Conservation (phyloP, 1,140 invertebrate species). For the Dendrolimus punctatus region DNA sequence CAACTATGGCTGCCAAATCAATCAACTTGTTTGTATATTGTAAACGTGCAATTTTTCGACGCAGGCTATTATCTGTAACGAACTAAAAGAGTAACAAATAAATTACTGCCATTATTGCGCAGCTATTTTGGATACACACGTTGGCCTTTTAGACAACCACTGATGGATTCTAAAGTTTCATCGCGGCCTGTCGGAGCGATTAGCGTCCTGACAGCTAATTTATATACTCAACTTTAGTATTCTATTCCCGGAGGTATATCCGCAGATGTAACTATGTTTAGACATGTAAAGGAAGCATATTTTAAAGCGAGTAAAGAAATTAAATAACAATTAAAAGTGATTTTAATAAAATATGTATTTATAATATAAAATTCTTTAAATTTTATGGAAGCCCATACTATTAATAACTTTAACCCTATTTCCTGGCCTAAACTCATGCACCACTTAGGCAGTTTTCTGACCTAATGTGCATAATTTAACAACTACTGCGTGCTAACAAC, state of each 20-base stretch:
- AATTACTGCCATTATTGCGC: conserved; percentile 48
- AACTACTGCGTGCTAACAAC: too few relatives aligned
- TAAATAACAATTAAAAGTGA: neutral
- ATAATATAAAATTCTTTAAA: too few relatives aligned
- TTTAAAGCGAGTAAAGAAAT: conserved; percentile 9
- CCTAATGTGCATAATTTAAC: too few relatives aligned
- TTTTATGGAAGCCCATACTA: too few relatives aligned
- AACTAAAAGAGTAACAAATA: conserved; percentile 45
- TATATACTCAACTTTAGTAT: conserved; percentile 68
- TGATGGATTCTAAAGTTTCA: conserved; percentile 67
- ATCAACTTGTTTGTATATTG: too few relatives aligned
- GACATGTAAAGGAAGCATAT: conserved; percentile 25
- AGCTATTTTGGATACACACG: conserved; percentile 51
- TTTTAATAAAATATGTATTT: too few relatives aligned
- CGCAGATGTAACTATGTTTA: conserved; percentile 30
- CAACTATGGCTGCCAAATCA: too few relatives aligned
- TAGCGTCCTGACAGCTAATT: conserved; percentile 69
- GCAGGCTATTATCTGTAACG: too few relatives aligned
- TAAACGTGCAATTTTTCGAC: too few relatives aligned
- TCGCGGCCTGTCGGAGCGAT: conserved; percentile 66
- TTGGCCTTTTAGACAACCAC: conserved; percentile 56
- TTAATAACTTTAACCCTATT: too few relatives aligned
- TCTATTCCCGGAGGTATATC: conserved; percentile 56
- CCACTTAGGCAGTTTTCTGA: too few relatives aligned
- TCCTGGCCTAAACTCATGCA: too few relatives aligned